Conservation (phyloP, 1,140 invertebrate species). For the Teleogryllus occipitalis region DNA sequence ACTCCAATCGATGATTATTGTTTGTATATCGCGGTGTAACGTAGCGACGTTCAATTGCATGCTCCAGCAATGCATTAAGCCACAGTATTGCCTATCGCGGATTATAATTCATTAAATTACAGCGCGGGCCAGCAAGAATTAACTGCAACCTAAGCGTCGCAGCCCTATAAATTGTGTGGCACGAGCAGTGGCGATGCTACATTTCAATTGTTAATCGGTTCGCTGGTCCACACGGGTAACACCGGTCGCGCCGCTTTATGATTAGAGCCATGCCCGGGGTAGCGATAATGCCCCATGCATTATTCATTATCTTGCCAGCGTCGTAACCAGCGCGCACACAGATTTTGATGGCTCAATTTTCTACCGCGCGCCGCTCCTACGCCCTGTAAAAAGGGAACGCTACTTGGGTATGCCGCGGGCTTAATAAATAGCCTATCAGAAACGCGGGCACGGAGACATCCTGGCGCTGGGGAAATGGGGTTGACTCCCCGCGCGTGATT, state of each 20-base stretch:
- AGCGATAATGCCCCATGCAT: slow-evolving; percentile 3
- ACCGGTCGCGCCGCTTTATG: neutral
- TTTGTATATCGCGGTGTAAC: neutral
- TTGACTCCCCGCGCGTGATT: neutral
- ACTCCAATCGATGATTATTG: neutral
- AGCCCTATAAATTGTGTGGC: neutral
- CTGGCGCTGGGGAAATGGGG: neutral
- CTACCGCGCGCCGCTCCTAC: neutral
- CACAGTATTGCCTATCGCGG: neutral
- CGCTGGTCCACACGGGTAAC: neutral
- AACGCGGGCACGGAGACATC: neutral
- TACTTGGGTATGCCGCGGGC: neutral
- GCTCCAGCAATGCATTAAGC: neutral
- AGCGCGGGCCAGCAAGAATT: neutral
- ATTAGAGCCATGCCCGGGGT: neutral
- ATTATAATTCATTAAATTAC: slow-evolving; percentile 6
- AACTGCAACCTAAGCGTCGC: neutral
- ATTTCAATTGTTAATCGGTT: slow-evolving; percentile 1
- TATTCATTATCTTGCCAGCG: neutral
- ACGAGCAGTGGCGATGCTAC: neutral
- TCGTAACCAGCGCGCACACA: neutral
- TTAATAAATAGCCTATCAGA: neutral
- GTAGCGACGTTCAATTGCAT: neutral
- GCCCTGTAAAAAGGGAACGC: neutral
- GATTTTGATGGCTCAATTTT: slow-evolving; percentile 5